These are phyloP conservation scores for Plagodis pulveraria DNA, from an alignment of 2,888 invertebrate genomes.

Conservation along the genomic window DNA sequence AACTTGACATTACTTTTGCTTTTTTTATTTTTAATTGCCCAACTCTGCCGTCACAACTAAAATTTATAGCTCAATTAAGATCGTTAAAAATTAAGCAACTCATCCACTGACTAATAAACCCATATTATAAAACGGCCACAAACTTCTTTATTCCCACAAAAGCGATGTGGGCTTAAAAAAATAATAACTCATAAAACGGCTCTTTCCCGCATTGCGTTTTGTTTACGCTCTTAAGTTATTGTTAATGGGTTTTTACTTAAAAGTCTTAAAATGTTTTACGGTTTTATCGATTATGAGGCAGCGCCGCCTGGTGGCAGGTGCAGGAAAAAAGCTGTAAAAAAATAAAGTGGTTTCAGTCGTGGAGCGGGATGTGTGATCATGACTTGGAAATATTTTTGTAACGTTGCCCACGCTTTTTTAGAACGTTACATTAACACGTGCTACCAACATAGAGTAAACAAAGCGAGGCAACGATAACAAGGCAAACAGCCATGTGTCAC, in stretches of 20 bases:
- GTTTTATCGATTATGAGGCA: slow-evolving; percentile 59
- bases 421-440: slow-evolving; percentile 67
- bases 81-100: slow-evolving; percentile 44
- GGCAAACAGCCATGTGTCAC: slow-evolving; percentile 53
- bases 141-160: slow-evolving; percentile 36
- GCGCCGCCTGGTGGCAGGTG: slow-evolving; percentile 51
- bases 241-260: slow-evolving; percentile 73
- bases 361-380: slow-evolving; percentile 48
- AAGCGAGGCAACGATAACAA: slow-evolving; percentile 40
- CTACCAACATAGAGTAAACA: slow-evolving; percentile 60
- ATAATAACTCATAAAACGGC: slow-evolving; percentile 23
- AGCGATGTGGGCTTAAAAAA: slow-evolving; percentile 38
- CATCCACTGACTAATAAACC: slow-evolving; percentile 39
- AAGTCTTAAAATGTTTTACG: slow-evolving; percentile 61
- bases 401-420: slow-evolving; percentile 47
- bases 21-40: slow-evolving; percentile 37
- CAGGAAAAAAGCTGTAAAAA: slow-evolving; percentile 37
- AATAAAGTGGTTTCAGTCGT: slow-evolving; percentile 28
- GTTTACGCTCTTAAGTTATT: slow-evolving; percentile 63
- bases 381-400: slow-evolving; percentile 49
- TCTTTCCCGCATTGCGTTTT: slow-evolving; percentile 43
- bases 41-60: slow-evolving; percentile 35
- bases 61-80: slow-evolving; percentile 48
- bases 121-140: slow-evolving; percentile 33
- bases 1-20: slow-evolving; percentile 27